Base-by-base conservation (phyloP, 2,797 vertebrate species). In the Harpagifer antarcticus region DNA sequence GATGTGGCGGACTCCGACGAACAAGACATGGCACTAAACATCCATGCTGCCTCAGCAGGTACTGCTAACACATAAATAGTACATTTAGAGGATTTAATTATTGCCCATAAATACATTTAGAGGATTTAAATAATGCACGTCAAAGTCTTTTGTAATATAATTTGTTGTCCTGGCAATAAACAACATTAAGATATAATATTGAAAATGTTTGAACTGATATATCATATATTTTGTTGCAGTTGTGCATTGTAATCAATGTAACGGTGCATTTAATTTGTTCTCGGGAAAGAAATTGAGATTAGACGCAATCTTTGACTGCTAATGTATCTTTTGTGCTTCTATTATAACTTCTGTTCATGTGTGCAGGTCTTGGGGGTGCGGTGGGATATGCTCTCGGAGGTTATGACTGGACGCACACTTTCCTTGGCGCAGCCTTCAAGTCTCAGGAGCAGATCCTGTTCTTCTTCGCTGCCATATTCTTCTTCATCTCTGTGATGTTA, bases 1-100 rank as follows among this genome's bases (percentile, higher is more conserved):
- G 98, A 99, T 0, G 97, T 99, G 84, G 98, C 98, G 1, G 96
- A 99, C 91, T 95, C 96, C 0, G 98, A 99, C 63, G 98, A 99
- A n/a, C 98, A 99, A 88, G 97, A 99, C 89, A 97, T 99, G 97
- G 98, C 98, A 0, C 96, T 99, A 12, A 99, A 99, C 81, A 99
- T 99, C 89, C 98, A 99, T 0, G 97, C 98, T 0, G 97, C 98
- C 84, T 98, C 97, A 68, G 97, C 98, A 15, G 98, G 98, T 99
- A 79, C 7, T 1, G 1, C 19, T 27, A 6, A 65, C 42, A 27
- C 27, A 16, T 13, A 20, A 4, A 4, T 27, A 27, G 23, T 10
- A 67, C 5, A 37, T 9, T 43, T 4, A 3, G 53, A 11, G 4
- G 0, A 3, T 9, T 3, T 10, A 5, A 56, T 57, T 48, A 63